Percentiles rank a stretch among this genome's conserved stretches.
These are phyloP conservation scores for Setophaga coronata DNA, from an alignment of 2,113 vertebrate genomes.

Conservation along the genomic window DNA sequence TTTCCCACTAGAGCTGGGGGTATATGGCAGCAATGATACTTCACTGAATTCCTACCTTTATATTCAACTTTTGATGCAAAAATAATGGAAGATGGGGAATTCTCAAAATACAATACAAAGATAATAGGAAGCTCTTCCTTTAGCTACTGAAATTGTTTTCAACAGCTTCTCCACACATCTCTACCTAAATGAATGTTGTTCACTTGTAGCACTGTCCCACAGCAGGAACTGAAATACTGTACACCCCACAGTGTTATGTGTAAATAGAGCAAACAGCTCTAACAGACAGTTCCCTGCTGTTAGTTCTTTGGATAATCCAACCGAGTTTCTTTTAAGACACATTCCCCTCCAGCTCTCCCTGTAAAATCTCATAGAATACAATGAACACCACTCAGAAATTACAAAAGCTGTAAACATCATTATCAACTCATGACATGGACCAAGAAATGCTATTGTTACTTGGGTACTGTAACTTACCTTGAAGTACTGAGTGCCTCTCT, in stretches of 20 bases:
- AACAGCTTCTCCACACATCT: neutral
- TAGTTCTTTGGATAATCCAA: neutral
- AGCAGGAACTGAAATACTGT: neutral
- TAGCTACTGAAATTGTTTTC: neutral
- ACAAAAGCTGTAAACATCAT: neutral
- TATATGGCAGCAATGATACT: neutral
- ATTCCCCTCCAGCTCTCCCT: neutral
- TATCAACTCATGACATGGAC: neutral
- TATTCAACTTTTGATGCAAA: neutral
- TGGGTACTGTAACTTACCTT: conserved; percentile 78
- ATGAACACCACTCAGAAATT: neutral
- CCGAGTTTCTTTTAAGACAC: neutral
- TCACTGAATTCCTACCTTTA: neutral
- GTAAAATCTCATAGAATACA: neutral
- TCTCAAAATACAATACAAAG: neutral
- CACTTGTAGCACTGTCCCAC: neutral
- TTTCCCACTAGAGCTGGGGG: neutral
- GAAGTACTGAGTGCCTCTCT: conserved; percentile 93
- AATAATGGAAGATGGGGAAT: neutral
- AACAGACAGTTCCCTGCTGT: neutral
- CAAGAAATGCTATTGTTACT: neutral
- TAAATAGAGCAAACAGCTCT: neutral
- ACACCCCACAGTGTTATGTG: neutral
- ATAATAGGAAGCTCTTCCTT: neutral
- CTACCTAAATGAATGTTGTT: neutral